phyloP scores from a whole-genome alignment of 2,113 vertebrate genomes.

The Haemorhous mexicanus region DNA sequence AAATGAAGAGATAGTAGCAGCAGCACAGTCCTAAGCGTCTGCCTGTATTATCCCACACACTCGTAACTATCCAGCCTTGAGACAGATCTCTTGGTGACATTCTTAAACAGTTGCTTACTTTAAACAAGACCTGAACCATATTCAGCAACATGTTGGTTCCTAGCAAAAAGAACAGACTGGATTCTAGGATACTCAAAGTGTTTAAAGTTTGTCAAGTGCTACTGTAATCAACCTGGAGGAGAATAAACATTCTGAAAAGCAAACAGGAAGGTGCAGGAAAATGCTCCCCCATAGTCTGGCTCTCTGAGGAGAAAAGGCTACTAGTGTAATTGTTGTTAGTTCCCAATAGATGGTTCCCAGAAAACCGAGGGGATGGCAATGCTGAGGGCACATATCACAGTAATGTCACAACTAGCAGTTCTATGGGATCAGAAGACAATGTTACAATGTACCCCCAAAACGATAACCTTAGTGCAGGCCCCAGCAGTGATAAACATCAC shows the following conservation, averaged over 20 bases:
- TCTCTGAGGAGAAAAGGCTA: neutral
- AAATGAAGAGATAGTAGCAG: neutral
- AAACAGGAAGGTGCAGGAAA: neutral
- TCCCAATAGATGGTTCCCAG: neutral
- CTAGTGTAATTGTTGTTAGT: neutral
- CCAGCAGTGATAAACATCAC: too few relatives aligned
- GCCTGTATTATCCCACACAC: rapidly evolving
- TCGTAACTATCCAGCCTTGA: rapidly evolving
- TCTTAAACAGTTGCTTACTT: neutral
- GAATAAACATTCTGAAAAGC: neutral
- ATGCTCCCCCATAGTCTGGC: rapidly evolving
- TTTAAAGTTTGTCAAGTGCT: neutral
- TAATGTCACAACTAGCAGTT: rapidly evolving
- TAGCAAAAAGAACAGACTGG: neutral
- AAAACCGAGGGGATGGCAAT: neutral
- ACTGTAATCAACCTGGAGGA: neutral
- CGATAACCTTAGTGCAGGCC: neutral
- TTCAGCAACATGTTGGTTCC: neutral
- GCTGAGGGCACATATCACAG: neutral
- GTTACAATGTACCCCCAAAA: neutral
- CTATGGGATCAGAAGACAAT: rapidly evolving
- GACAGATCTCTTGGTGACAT: neutral
- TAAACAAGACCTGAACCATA: neutral
- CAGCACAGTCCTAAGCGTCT: neutral
- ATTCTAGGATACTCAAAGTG: neutral